phyloP scores from a whole-genome alignment of 1,140 invertebrate genomes.

The Dinothrombium tinctorium region DNA sequence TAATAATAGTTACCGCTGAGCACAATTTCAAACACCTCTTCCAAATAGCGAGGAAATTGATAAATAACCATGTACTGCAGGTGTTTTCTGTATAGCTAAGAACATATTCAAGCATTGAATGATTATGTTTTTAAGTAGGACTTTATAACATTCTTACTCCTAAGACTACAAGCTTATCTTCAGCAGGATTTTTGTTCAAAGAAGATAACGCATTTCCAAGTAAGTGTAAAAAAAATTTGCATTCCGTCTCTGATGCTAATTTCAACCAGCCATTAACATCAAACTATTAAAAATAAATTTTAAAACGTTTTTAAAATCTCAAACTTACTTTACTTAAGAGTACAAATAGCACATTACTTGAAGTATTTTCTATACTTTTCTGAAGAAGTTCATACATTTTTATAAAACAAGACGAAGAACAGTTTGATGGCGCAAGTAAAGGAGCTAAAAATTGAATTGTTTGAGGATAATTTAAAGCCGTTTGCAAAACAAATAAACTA shows the following conservation, averaged over 20 bases:
- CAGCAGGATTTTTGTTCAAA: not conserved
- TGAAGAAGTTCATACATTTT: not conserved
- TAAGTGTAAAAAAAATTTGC: not conserved
- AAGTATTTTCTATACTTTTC: not conserved
- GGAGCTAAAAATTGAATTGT: slow-evolving; percentile 1
- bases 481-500: not conserved
- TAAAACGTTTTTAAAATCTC: not conserved
- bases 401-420: not conserved
- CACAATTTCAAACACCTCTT: not conserved
- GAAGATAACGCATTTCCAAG: not conserved
- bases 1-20: not conserved
- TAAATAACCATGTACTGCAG: slow-evolving; percentile 2
- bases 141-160: slow-evolving; percentile 1
- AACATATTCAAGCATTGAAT: not conserved
- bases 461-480: not conserved
- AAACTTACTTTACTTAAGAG: slow-evolving; percentile 1
- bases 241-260: not conserved
- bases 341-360: not conserved
- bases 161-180: not conserved
- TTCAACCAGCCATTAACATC: slow-evolving; percentile 3
- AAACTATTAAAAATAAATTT: not conserved
- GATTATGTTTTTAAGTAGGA: not conserved
- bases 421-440: not conserved
- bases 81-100: not conserved
- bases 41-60: not conserved